Percentiles rank a stretch among this genome's conserved stretches.
phyloP scores from a whole-genome alignment of 2,113 vertebrate genomes.

The Dipodomys ordii region DNA sequence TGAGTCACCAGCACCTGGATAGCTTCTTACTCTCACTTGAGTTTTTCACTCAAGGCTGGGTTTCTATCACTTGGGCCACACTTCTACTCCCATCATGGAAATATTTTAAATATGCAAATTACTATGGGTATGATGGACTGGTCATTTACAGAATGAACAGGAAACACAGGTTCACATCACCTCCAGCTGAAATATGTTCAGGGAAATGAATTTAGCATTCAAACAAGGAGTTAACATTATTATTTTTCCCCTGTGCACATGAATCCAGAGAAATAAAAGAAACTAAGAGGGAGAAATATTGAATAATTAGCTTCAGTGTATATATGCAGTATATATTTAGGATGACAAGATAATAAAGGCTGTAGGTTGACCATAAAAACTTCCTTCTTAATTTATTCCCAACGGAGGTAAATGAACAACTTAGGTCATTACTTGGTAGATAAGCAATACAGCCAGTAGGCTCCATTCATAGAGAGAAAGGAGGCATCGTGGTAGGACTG shows the following conservation, averaged over 20 bases:
- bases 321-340: background rate
- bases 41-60: no score
- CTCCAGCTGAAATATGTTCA: slow-evolving; percentile 23
- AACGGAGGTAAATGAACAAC: background rate
- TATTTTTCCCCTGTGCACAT: background rate
- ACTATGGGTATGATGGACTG: background rate
- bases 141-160: slow-evolving; percentile 2
- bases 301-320: background rate
- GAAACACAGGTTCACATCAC: background rate
- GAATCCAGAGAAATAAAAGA: background rate
- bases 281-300: slow-evolving; percentile 4
- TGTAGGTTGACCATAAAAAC: background rate
- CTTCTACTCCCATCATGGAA: background rate
- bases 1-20: no score
- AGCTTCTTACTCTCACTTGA: no score
- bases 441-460: background rate
- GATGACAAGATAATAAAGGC: background rate
- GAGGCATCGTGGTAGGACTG: background rate
- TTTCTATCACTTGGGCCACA: no score
- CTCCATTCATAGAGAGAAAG: background rate
- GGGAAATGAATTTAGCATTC: slow-evolving; percentile 46
- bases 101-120: slow-evolving; percentile 31
- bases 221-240: background rate
- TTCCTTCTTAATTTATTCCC: background rate
- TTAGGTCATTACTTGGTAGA: background rate